These are phyloP conservation scores for Desmophyllum pertusum DNA, from an alignment of 92 coral and sea anemone genomes.

Conservation along the genomic window DNA sequence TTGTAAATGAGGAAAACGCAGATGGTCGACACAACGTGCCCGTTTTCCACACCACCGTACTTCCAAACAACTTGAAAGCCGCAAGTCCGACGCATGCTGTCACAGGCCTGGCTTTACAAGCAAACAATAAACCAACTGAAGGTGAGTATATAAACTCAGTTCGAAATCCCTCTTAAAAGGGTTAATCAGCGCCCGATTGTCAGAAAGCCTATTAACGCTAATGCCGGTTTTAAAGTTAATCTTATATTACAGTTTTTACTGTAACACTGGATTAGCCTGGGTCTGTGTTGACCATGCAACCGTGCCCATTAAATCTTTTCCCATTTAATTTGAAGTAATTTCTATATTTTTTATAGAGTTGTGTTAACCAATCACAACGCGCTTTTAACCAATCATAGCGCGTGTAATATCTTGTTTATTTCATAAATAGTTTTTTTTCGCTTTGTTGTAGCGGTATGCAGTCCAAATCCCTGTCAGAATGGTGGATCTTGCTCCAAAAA, in stretches of 20 bases:
- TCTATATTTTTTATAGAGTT: too few species aligned
- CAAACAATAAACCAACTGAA: not conserved
- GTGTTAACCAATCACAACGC: too few species aligned
- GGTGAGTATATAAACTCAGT: constrained; percentile 1
- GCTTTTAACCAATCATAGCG: too few species aligned
- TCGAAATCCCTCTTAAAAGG: not conserved
- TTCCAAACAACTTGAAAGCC: constrained; percentile 33
- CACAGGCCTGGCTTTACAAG: constrained; percentile 12
- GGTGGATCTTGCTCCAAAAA: constrained; percentile 66
- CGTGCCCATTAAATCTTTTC: too few species aligned
- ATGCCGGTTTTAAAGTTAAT: too few species aligned
- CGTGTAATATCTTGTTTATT: not conserved
- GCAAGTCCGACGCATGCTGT: constrained; percentile 5
- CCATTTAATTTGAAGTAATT: too few species aligned
- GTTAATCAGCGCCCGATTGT: too few species aligned
- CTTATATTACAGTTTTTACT: too few species aligned
- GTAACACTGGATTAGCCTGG: too few species aligned
- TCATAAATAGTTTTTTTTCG: too few species aligned
- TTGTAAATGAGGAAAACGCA: constrained; percentile 26
- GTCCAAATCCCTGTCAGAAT: constrained; percentile 81
- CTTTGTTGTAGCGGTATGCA: constrained; percentile 51
- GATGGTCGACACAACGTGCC: constrained; percentile 67
- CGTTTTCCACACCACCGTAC: constrained; percentile 10
- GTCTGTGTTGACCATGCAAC: too few species aligned
- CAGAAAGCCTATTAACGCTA: too few species aligned